Evolutionary conservation across 2,113 vertebrate species (phyloP).

Genomic region (Psilopsiagon aymara): DNA sequence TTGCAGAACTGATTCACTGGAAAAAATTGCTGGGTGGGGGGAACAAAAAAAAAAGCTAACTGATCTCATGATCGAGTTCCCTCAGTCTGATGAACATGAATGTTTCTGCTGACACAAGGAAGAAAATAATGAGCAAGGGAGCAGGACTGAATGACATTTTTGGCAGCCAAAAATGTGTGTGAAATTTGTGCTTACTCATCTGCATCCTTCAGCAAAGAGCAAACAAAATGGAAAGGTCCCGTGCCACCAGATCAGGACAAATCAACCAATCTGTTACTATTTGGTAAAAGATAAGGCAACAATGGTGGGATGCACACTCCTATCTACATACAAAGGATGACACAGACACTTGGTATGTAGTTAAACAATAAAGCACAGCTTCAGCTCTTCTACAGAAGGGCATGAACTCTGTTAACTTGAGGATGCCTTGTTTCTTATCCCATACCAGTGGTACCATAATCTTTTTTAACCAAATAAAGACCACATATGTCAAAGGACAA

Average conservation of each 20-base stretch:
- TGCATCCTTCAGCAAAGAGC: background rate
- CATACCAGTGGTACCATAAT: background rate
- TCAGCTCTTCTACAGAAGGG: background rate
- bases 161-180: background rate
- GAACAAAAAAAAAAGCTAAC: background rate
- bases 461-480: background rate
- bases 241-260: background rate
- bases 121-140: background rate
- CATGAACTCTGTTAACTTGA: background rate
- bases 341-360: background rate
- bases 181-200: background rate
- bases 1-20: background rate
- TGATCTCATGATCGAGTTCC: background rate
- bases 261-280: background rate
- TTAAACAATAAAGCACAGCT: background rate
- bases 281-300: background rate
- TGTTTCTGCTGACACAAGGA: constrained; percentile 51
- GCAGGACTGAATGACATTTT: constrained; percentile 9
- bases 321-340: constrained; percentile 1
- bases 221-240: background rate
- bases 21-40: background rate
- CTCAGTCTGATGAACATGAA: constrained; percentile 18
- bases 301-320: background rate
- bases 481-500: background rate
- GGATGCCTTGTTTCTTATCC: background rate